These are phyloP conservation scores for Solenopsis fugax DNA, from an alignment of 1,140 invertebrate genomes.

Conservation along the genomic window DNA sequence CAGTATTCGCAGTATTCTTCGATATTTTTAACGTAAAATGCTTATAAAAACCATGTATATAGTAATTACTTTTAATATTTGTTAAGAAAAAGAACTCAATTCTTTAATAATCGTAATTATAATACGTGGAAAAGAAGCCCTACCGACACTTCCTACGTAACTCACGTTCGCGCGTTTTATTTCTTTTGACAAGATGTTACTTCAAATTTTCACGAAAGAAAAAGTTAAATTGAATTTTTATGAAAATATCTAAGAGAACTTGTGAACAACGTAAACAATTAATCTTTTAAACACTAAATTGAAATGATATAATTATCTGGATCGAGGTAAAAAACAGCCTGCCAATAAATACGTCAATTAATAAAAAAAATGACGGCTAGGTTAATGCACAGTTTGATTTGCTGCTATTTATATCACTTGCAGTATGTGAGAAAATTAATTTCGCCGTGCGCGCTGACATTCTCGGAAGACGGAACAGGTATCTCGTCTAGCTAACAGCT, in stretches of 20 bases:
- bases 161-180: neutral
- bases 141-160: neutral
- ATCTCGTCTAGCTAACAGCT: conserved; percentile 30
- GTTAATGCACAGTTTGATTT: conserved; percentile 35
- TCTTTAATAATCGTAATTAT: conserved; percentile 5
- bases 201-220: neutral
- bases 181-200: neutral
- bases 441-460: conserved; percentile 39
- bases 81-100: neutral
- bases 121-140: neutral
- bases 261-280: neutral
- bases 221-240: neutral
- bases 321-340: neutral
- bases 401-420: conserved; percentile 19
- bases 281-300: neutral
- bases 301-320: conserved; percentile 18
- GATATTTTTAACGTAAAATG: neutral
- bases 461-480: conserved; percentile 54
- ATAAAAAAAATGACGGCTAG: conserved; percentile 35
- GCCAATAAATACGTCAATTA: conserved; percentile 29
- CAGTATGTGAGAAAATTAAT: conserved; percentile 50
- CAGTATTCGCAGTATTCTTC: neutral
- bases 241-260: neutral
- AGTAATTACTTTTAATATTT: neutral
- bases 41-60: neutral